phyloP scores from a whole-genome alignment of 2,797 vertebrate genomes.

The Sebastes diploproa region DNA sequence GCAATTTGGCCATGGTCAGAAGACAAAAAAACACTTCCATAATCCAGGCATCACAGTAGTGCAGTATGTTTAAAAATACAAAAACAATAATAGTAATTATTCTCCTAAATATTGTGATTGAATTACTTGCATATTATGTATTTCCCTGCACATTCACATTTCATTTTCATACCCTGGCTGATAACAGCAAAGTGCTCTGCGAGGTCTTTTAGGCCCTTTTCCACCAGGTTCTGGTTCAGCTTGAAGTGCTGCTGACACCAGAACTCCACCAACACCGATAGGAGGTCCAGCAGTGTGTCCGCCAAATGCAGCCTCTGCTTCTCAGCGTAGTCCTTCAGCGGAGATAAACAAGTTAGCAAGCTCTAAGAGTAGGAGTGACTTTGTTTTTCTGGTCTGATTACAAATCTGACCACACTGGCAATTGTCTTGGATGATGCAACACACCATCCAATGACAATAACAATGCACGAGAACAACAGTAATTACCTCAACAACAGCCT shows the following conservation, averaged over 20 bases:
- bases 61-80: background rate
- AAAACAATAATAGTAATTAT: background rate
- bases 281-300: slow-evolving; percentile 83
- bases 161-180: slow-evolving; percentile 85
- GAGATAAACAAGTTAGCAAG: slow-evolving; percentile 7
- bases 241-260: slow-evolving; percentile 89
- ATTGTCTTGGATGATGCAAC: background rate
- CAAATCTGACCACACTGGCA: background rate
- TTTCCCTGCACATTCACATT: background rate
- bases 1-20: background rate
- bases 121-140: background rate
- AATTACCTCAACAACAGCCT: slow-evolving; percentile 60
- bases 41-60: background rate
- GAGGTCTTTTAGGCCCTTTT: slow-evolving; percentile 85
- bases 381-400: background rate
- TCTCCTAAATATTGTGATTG: background rate
- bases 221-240: slow-evolving; percentile 84
- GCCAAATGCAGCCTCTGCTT: slow-evolving; percentile 81
- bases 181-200: slow-evolving; percentile 85
- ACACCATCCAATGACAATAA: background rate
- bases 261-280: slow-evolving; percentile 89
- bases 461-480: background rate
- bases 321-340: slow-evolving; percentile 35
- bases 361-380: background rate
- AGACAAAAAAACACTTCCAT: background rate